A percentile compares a stretch with the other conserved stretches of the same genome.
phyloP scores from a whole-genome alignment of 2,113 vertebrate genomes.

The Dryoscopus gambensis region DNA sequence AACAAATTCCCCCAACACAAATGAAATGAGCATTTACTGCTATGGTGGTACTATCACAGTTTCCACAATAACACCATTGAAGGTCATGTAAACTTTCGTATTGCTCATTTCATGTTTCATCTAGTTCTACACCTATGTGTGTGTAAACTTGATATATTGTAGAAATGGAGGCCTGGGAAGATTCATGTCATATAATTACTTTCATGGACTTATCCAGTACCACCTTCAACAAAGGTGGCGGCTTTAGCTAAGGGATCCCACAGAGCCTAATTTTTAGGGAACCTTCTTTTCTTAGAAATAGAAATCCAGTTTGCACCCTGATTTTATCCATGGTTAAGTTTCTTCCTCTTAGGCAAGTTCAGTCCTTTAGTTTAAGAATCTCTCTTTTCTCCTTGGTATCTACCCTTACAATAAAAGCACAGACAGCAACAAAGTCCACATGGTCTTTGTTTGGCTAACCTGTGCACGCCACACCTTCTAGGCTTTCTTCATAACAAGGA shows the following conservation, averaged over 20 bases:
- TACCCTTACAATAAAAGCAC: neutral
- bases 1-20: neutral
- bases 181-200: neutral
- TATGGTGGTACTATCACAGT: neutral
- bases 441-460: neutral
- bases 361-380: neutral
- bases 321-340: neutral
- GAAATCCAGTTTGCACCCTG: neutral
- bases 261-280: neutral
- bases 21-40: neutral
- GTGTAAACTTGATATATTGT: neutral
- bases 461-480: neutral
- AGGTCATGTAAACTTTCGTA: neutral
- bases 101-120: neutral
- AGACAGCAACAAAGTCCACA: neutral
- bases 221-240: neutral
- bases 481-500: neutral
- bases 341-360: neutral
- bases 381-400: neutral
- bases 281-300: neutral
- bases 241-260: neutral
- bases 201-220: neutral
- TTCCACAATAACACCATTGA: neutral
- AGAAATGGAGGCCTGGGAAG: neutral
- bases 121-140: neutral